These are phyloP conservation scores for Villa cingulata DNA, from an alignment of 2,888 invertebrate genomes.

Conservation along the genomic window DNA sequence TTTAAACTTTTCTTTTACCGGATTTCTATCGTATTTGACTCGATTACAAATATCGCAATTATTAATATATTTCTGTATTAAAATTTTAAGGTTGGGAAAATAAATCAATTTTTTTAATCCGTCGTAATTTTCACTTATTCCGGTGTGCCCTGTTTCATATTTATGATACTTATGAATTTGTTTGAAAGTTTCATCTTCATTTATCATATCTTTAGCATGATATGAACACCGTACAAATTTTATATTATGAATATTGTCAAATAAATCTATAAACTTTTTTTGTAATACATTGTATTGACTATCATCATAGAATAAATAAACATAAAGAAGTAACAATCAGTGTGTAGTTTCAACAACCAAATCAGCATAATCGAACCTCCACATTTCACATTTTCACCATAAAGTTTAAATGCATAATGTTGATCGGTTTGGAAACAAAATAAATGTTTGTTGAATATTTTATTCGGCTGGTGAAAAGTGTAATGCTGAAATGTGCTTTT, in stretches of 20 bases:
- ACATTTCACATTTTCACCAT: no score
- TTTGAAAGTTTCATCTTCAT: not conserved
- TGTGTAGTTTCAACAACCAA: no score
- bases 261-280: not conserved
- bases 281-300: not conserved
- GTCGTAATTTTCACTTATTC: slow-evolving; percentile 1
- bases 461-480: no score
- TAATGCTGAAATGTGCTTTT: no score
- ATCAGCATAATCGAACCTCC: no score
- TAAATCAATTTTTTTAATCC: not conserved
- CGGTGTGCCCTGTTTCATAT: slow-evolving; percentile 1
- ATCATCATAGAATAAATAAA: no score
- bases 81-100: not conserved
- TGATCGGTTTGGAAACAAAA: no score
- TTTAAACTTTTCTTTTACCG: not conserved
- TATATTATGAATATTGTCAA: not conserved
- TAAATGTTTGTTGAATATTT: no score
- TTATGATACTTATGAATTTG: not conserved
- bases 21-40: slow-evolving; percentile 3
- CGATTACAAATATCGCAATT: slow-evolving; percentile 3
- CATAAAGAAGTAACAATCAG: no score
- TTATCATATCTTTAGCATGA: not conserved
- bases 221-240: not conserved
- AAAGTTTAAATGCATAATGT: no score
- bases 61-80: slow-evolving; percentile 2